Percentiles rank a stretch among this genome's conserved stretches.
Conservation (phyloP, 2,113 vertebrate genomes). For the Xiphophorus hellerii region DNA sequence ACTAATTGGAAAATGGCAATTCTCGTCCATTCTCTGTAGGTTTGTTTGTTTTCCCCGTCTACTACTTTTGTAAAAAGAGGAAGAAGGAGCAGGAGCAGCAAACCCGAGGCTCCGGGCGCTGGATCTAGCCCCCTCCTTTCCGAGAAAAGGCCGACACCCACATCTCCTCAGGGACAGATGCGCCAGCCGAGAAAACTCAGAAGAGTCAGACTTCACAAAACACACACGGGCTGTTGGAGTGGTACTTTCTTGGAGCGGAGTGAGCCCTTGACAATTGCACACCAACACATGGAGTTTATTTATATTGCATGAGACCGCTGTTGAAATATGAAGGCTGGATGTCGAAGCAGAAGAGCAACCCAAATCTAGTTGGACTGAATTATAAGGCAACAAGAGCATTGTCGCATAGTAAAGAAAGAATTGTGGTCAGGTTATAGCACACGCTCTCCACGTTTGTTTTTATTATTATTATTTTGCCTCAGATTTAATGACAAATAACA, state of each 20-base stretch:
- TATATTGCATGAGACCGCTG: constrained; percentile 8
- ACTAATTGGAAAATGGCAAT: too few relatives aligned
- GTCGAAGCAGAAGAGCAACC: not conserved
- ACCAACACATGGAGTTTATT: constrained; percentile 11
- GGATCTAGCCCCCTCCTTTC: constrained; percentile 66
- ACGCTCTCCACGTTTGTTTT: not conserved
- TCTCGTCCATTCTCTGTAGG: constrained; percentile 73
- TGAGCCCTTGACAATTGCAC: constrained; percentile 6
- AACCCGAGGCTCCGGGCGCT: constrained; percentile 77
- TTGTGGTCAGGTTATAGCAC: not conserved
- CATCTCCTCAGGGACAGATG: constrained; percentile 59
- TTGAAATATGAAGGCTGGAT: constrained; percentile 11
- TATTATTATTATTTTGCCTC: not conserved
- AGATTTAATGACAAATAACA: constrained; percentile 8
- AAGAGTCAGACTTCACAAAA: not conserved
- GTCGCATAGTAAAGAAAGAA: not conserved
- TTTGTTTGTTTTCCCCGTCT: constrained; percentile 92
- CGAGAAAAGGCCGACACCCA: constrained; percentile 19
- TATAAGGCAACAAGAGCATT: not conserved
- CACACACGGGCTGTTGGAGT: not conserved
- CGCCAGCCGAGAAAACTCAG: constrained; percentile 21
- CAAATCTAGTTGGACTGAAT: not conserved
- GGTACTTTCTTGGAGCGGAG: constrained; percentile 19
- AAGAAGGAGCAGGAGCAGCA: constrained; percentile 95
- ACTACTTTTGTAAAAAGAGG: constrained; percentile 96